Base-by-base conservation (phyloP, 2,888 invertebrate species). In the Hedychridium roseum region DNA sequence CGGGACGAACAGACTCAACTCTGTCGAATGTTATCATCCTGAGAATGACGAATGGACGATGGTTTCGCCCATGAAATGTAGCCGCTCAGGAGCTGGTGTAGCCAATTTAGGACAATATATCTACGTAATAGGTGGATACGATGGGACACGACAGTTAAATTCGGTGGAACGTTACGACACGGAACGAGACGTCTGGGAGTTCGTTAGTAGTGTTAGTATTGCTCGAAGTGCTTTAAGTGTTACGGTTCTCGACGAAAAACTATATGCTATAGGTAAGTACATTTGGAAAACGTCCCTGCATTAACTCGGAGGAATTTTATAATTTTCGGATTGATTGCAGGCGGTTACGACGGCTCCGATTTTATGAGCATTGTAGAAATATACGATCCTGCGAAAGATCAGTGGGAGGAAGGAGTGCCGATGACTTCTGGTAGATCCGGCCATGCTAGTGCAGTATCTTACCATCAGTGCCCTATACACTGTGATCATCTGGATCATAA, bases 61-160 rank as follows among this genome's bases (percentile, higher is more conserved):
- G 73, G 85, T 94, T 51, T 85, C 90, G 11, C 81, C 92, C 1
- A 92, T 95, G 91, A 82, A 85, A 48, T 84, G 86, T 18, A 86
- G 88, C 3, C 82, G 95, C 49, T 93, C 93, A 74, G 95, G 95
- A 17, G 91, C 94, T 51, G 94, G 94, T 47, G 92, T 94, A 28
- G 91, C 90, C 3, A 89, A 90, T 9, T 82, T 94, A 68, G 91
- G 90, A 70, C 92, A 93, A 72, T 90, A 84, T 76, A 90, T 96
- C 59, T 96, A 92, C 79, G 94, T 94, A n/a, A 89, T 95, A 48
- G 96, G 96, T 39, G 96, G 96, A n/a, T 95, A 93, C 79, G 93
- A 95, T 80, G 94, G 94, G 7, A 82, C 84, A 35, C 85, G 85
- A 48, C 95, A 95, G 77, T 82, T 96, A 39, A 84, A 88, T 45